A percentile compares a stretch with the other conserved stretches of the same genome.
Evolutionary conservation across 2,888 invertebrate species (phyloP).

Genomic region (Mesorhabditis spiculigera): DNA sequence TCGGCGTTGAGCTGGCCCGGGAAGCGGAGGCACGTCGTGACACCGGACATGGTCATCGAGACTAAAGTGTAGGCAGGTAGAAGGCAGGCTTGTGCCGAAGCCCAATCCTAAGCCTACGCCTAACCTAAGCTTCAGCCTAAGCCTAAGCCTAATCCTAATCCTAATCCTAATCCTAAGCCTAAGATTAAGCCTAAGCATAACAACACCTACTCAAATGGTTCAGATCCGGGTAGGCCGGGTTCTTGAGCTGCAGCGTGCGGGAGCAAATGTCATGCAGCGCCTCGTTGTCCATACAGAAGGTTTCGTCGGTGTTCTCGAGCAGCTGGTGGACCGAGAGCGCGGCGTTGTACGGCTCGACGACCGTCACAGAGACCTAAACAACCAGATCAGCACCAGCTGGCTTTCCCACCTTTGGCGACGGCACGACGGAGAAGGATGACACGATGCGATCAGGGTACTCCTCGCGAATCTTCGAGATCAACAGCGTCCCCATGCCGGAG

Average conservation of each 20-base stretch:
- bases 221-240: slow-evolving; percentile 74
- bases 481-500: slow-evolving; percentile 80
- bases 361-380: slow-evolving; percentile 65
- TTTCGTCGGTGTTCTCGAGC: slow-evolving; percentile 59
- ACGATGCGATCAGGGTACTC: slow-evolving; percentile 96
- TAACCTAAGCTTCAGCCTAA: too few species aligned
- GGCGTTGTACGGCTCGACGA: slow-evolving; percentile 70
- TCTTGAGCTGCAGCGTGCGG: slow-evolving; percentile 64
- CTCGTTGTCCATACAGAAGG: slow-evolving; percentile 38
- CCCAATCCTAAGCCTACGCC: neutral
- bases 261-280: slow-evolving; percentile 66
- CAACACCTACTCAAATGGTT: slow-evolving; percentile 60
- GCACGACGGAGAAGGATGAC: slow-evolving; percentile 91
- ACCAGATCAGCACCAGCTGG: neutral
- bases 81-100: neutral
- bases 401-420: slow-evolving; percentile 71
- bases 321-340: slow-evolving; percentile 64
- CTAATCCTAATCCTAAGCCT: too few species aligned
- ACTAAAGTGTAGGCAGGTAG: slow-evolving; percentile 40
- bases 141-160: neutral
- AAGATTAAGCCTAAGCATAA: neutral
- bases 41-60: slow-evolving; percentile 62
- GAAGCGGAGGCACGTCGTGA: slow-evolving; percentile 65
- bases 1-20: slow-evolving; percentile 72
- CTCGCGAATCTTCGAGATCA: slow-evolving; percentile 91